Evolutionary conservation across 30 jellyfish, hydroid and myxozoan genomes (phyloP).

Genomic region (Cassiopea andromeda): DNA sequence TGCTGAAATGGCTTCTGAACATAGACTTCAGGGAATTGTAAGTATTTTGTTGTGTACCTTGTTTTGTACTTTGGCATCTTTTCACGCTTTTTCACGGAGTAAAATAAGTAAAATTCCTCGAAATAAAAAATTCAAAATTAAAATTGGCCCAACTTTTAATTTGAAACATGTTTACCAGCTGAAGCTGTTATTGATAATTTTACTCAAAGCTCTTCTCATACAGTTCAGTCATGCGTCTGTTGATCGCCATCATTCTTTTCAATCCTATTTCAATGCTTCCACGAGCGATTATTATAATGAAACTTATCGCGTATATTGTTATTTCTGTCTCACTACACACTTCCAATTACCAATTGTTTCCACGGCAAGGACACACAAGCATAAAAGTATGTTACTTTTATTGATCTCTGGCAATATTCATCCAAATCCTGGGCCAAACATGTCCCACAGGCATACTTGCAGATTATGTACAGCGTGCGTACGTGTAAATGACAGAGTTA

Average conservation of each 20-base stretch:
- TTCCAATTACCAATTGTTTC: background rate
- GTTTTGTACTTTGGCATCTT: constrained; percentile 12
- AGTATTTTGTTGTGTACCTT: constrained; percentile 13
- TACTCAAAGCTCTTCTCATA: background rate
- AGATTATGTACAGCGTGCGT: constrained; percentile 37
- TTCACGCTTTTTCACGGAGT: background rate
- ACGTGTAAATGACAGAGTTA: constrained; percentile 31
- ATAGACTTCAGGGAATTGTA: constrained; percentile 12
- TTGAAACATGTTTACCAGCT: background rate
- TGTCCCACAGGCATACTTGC: constrained; percentile 31
- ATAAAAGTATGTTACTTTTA: constrained; percentile 18
- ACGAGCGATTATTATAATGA: background rate
- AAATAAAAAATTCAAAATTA: background rate
- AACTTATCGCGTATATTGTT: background rate
- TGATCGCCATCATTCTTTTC: background rate
- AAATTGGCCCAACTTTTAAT: background rate
- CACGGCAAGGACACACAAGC: background rate
- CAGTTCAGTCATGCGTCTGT: background rate
- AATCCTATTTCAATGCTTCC: background rate
- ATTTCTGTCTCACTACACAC: background rate
- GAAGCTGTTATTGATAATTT: constrained; percentile 3
- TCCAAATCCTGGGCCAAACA: constrained; percentile 32
- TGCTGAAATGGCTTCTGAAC: constrained; percentile 10
- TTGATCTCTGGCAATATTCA: constrained; percentile 29
- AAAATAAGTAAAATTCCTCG: background rate